Evolutionary conservation across 1,140 invertebrate species (phyloP), one percentile per base, ranked within the genome.

Genomic region (Paracyclopina nana): DNA sequence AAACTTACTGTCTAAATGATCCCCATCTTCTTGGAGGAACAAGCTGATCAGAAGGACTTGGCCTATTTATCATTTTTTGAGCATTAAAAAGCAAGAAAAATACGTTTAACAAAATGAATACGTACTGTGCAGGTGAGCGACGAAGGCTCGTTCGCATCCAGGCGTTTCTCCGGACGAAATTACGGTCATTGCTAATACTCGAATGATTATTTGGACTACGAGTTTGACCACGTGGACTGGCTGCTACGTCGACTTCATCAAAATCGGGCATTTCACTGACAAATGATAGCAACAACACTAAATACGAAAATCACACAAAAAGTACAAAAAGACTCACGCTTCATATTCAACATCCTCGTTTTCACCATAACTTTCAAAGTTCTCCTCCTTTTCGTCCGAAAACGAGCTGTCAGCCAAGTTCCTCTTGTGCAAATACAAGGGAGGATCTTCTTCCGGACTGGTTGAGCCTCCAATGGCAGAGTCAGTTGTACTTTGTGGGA

Each of bases 1-100:
- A 30, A 22, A 45, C 76, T 77, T 73, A 79, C 77, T 78, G 74
- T 72, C 77, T 69, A 70, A 80, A 78, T 48, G 77, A 79, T 55
- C 77, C 78, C 77, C 77, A 80, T 67, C 76, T 70, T 56, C 76
- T 68, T 61, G 78, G 72, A 55, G 76, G 70, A 55, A 77, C 66
- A 56, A 72, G 73, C 60, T 78, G 75, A 59, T 75, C 71, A 61
- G 77, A 70, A 66, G 74, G 76, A 59, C 55, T 60, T 56, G 29
- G 42, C 34, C 50, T 45, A 42, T 31, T 14, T 54, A 55, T 52
- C 55, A 53, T 27, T 53, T 24, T 57, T 29, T 53, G 49, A 46
- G 18, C 38, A 52, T 53, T 25, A 25, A 30, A n/a, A 34, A 34
- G 51, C 34, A 53, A 53, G 26, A 55, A 34, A n/a, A 22, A 34